phyloP scores from a whole-genome alignment of 1,140 invertebrate genomes.

The Heliconius melpomene region DNA sequence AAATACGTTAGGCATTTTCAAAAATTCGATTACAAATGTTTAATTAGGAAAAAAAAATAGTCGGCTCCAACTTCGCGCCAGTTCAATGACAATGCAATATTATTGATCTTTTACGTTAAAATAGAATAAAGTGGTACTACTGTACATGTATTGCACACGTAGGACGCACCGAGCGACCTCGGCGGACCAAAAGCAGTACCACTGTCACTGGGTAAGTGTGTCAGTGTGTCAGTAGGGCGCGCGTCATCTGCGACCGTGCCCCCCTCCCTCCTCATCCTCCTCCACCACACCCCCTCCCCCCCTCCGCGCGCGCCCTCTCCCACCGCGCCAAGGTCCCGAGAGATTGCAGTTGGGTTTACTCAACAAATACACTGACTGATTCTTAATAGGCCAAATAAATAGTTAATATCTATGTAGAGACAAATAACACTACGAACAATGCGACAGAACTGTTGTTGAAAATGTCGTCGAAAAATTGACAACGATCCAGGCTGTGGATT shows the following conservation, averaged over 20 bases:
- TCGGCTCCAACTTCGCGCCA: background rate
- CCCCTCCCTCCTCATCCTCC: slow-evolving; percentile 46
- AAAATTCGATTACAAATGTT: background rate
- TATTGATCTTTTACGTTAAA: slow-evolving; percentile 23
- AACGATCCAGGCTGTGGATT: background rate
- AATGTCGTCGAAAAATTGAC: background rate
- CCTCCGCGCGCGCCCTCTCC: slow-evolving; percentile 53
- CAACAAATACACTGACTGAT: slow-evolving; percentile 58
- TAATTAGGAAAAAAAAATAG: background rate
- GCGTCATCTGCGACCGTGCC: slow-evolving; percentile 74
- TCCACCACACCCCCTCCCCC: slow-evolving; percentile 40
- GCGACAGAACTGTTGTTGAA: background rate
- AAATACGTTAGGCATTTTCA: background rate
- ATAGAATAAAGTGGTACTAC: slow-evolving; percentile 12
- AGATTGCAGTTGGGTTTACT: slow-evolving; percentile 67
- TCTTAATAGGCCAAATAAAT: slow-evolving; percentile 45
- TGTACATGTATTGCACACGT: slow-evolving; percentile 57
- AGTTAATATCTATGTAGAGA: slow-evolving; percentile 9
- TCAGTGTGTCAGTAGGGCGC: slow-evolving; percentile 77
- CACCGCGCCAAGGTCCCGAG: slow-evolving; percentile 65
- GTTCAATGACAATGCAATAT: background rate
- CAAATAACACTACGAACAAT: background rate
- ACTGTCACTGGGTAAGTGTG: slow-evolving; percentile 80
- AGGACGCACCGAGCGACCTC: slow-evolving; percentile 72
- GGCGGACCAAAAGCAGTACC: slow-evolving; percentile 77